Base-by-base conservation (phyloP, 2,797 vertebrate species). In the Bradypus variegatus region DNA sequence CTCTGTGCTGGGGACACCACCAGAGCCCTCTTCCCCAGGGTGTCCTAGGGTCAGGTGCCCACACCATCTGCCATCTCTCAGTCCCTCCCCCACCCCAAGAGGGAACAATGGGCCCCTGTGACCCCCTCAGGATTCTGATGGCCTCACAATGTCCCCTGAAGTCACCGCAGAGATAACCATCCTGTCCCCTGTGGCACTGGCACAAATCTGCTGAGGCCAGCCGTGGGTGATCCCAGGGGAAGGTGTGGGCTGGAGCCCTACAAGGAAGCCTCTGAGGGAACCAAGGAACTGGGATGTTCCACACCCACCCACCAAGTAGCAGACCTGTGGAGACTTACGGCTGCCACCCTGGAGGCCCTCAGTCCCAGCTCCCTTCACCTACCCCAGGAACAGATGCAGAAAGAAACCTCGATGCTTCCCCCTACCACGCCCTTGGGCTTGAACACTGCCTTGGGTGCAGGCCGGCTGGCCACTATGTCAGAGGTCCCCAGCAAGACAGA, bases 121-220 rank as follows among this genome's bases (percentile, higher is more conserved):
- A 94, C 81, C 50, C 65, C 27, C 41, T 14, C 70, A 94, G 72
- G 84, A 80, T 95, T 95, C 93, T 82, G 79, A 48, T 72, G 48
- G 36, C 81, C 78, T 96, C 96, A 96, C 73, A 96, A 87, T 91
- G 81, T 55, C 50, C 76, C 72, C 53, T 95, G 94, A 95, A 86
- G 94, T 95, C 94, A 96, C 27, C 25, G 1, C 89, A 92, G 91
- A 82, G 86, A 79, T 92, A 91, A 95, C 10, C 48, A 87, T 14
- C 21, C 33, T 23, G 31, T 15, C 29, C 64, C 16, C 60, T 29
- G 84, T 18, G 1, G 69, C 29, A 2, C 3, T 9, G 53, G 82
- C 89, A 91, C 83, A 72, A 92, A 41, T 88, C 86, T 84, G 86
- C 79, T 29, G 89, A 78, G 90, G 87, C 92, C 93, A 77, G 55